phyloP scores from a whole-genome alignment of 2,113 vertebrate genomes.

The Indicator maculatus region DNA sequence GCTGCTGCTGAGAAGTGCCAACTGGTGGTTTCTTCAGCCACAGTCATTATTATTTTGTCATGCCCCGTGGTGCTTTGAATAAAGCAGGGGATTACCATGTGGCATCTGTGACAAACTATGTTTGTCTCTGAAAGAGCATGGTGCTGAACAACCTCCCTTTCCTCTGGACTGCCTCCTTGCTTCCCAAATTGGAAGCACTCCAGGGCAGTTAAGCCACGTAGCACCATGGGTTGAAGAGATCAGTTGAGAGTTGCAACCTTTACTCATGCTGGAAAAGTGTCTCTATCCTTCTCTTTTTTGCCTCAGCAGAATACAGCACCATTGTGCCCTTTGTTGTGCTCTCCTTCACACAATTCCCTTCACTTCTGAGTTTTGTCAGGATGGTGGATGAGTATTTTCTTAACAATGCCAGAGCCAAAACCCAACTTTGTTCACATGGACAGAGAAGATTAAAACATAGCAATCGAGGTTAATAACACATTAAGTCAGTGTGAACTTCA shows the following conservation, averaged over 20 bases:
- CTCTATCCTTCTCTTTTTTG: background rate
- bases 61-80: background rate
- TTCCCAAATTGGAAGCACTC: background rate
- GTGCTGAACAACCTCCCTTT: background rate
- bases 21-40: background rate
- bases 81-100: background rate
- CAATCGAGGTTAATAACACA: conserved; percentile 37
- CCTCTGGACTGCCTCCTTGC: background rate
- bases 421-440: background rate
- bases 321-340: background rate
- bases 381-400: background rate
- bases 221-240: background rate
- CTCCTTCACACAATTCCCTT: background rate
- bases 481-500: conserved; percentile 27
- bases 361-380: background rate
- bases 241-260: background rate
- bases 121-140: background rate
- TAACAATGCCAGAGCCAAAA: conserved; percentile 5
- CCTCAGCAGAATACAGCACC: background rate
- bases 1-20: background rate
- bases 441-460: conserved; percentile 27
- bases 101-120: background rate
- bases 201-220: rapidly evolving
- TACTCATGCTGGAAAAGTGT: background rate
- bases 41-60: background rate